Conservation (phyloP, 2,113 vertebrate species). For the Crypturellus undulatus region DNA sequence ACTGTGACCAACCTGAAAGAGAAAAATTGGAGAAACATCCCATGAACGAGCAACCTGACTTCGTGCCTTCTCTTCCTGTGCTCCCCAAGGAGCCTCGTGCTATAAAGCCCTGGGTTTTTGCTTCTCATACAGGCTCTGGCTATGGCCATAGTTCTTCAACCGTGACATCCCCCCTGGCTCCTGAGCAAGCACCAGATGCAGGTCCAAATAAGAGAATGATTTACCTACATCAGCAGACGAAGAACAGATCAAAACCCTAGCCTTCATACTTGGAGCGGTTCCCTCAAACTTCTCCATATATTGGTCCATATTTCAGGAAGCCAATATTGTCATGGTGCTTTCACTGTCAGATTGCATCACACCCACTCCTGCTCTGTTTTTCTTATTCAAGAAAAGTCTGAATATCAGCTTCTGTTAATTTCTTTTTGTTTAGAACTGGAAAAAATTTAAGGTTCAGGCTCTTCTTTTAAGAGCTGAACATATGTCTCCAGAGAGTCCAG, state of each 20-base stretch:
- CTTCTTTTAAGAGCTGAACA: not conserved
- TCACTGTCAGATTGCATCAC: not conserved
- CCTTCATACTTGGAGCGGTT: not conserved
- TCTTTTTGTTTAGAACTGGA: not conserved
- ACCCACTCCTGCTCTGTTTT: fast-evolving
- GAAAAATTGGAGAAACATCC: not conserved
- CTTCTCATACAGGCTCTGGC: not conserved
- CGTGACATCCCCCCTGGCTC: not conserved
- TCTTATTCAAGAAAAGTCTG: not conserved
- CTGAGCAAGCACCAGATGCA: not conserved
- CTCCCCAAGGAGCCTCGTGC: not conserved
- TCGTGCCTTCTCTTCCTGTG: not conserved
- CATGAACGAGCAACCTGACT: not conserved
- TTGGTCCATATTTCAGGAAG: not conserved
- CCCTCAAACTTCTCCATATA: not conserved
- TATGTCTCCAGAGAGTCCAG: not conserved
- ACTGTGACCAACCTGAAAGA: not conserved
- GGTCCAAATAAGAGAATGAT: not conserved
- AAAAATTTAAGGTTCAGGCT: not conserved
- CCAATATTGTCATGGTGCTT: not conserved
- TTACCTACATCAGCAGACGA: not conserved
- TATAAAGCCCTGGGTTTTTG: not conserved
- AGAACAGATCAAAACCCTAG: not conserved
- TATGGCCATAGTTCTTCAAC: fast-evolving
- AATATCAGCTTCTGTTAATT: not conserved